Evolutionary conservation across 2,888 invertebrate genomes (phyloP).

Genomic region (Melangyna quadrimaculata): DNA sequence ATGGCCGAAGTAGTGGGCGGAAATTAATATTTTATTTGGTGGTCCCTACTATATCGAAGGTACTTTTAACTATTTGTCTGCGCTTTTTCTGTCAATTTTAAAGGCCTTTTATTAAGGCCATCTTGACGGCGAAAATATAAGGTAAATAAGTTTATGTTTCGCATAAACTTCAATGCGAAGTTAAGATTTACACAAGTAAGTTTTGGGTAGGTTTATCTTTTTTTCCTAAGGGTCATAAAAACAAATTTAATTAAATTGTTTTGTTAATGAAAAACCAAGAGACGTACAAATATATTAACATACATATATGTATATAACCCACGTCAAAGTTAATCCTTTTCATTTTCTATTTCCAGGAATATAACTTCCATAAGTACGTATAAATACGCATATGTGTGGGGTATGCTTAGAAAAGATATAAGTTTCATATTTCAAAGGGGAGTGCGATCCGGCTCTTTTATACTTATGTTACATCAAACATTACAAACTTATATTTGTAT

Average conservation of each 20-base stretch:
- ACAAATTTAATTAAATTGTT: constrained; percentile 4
- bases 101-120: neutral
- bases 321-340: constrained; percentile 73
- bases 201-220: neutral
- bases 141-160: neutral
- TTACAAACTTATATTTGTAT: neutral
- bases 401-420: constrained; percentile 61
- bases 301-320: too few relatives aligned
- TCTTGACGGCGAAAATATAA: neutral
- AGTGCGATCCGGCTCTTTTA: constrained; percentile 35
- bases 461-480: constrained; percentile 25
- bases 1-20: too few relatives aligned
- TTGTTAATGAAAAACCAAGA: constrained; percentile 31
- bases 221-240: neutral
- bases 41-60: too few relatives aligned
- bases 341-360: constrained; percentile 57
- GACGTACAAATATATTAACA: neutral
- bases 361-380: neutral
- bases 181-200: neutral
- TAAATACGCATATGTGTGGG: neutral
- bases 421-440: constrained; percentile 60
- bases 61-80: too few relatives aligned
- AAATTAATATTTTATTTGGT: too few relatives aligned
- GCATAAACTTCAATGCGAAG: neutral
- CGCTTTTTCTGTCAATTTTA: neutral